phyloP scores from a whole-genome alignment of 1,140 invertebrate genomes.

The Drosophila trapezifrons region DNA sequence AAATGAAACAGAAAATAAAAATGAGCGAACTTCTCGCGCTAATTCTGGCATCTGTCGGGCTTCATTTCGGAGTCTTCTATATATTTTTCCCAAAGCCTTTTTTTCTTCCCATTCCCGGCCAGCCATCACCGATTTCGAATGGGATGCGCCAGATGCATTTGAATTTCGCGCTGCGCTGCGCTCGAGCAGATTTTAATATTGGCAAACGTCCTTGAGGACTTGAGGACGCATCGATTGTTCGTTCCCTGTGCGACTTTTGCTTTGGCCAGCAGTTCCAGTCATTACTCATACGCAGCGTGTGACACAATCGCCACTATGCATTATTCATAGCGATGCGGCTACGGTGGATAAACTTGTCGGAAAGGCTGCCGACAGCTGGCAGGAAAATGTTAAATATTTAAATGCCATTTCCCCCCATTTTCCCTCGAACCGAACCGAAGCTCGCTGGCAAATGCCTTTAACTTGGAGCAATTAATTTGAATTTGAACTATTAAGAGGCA shows the following conservation, averaged over 20 bases:
- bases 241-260: constrained; percentile 13
- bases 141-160: constrained; percentile 73
- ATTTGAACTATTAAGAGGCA: constrained; percentile 71
- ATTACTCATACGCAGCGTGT: constrained; percentile 77
- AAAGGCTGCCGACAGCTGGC: constrained; percentile 72
- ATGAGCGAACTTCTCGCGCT: constrained; percentile 62
- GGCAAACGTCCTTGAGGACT: constrained; percentile 67
- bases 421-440: constrained; percentile 10
- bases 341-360: constrained; percentile 59
- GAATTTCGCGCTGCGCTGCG: constrained; percentile 78
- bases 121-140: constrained; percentile 53
- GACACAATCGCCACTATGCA: constrained; percentile 70
- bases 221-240: constrained; percentile 40
- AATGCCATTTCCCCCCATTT: constrained; percentile 38
- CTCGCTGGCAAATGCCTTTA: constrained; percentile 54
- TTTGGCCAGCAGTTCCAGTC: constrained; percentile 53
- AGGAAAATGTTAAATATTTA: constrained; percentile 73
- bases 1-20: constrained; percentile 52
- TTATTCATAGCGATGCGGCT: constrained; percentile 66
- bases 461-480: constrained; percentile 75
- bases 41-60: constrained; percentile 71
- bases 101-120: not conserved
- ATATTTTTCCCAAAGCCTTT: constrained; percentile 21
- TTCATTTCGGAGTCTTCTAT: constrained; percentile 47
- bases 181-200: constrained; percentile 79